A percentile compares a stretch with the other conserved stretches of the same genome.
phyloP scores from a whole-genome alignment of 2,797 vertebrate genomes.

The Lophotriccus pileatus region DNA sequence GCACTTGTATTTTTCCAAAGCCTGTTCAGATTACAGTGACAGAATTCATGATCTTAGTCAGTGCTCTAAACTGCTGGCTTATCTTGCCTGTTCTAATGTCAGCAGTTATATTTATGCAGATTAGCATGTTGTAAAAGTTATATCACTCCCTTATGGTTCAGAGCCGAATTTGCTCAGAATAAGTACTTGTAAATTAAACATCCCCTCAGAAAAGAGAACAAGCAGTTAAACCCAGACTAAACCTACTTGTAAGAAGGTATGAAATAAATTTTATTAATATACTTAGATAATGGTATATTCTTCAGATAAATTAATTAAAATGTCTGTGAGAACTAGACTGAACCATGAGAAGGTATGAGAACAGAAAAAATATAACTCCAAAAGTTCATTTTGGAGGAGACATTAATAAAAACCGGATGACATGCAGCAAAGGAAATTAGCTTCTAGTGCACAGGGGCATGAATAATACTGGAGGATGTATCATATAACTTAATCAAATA shows the following conservation, averaged over 20 bases:
- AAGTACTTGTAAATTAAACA: neutral
- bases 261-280: neutral
- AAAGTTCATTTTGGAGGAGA: neutral
- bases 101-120: neutral
- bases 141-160: neutral
- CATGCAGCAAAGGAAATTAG: constrained; percentile 30
- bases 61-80: neutral
- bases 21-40: neutral
- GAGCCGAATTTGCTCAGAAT: neutral
- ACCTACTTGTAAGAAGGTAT: neutral
- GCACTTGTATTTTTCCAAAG: neutral
- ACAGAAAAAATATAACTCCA: neutral
- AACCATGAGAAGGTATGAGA: neutral
- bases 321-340: neutral
- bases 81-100: neutral
- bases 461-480: constrained; percentile 50
- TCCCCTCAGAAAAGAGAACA: neutral
- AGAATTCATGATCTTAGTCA: neutral
- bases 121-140: neutral
- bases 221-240: neutral
- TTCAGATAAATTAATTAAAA: neutral
- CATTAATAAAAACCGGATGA: constrained; percentile 24
- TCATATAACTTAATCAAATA: constrained; percentile 45
- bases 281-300: neutral
- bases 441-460: constrained; percentile 11